Conservation (phyloP, 2,797 vertebrate species). For the Xenopus petersii region DNA sequence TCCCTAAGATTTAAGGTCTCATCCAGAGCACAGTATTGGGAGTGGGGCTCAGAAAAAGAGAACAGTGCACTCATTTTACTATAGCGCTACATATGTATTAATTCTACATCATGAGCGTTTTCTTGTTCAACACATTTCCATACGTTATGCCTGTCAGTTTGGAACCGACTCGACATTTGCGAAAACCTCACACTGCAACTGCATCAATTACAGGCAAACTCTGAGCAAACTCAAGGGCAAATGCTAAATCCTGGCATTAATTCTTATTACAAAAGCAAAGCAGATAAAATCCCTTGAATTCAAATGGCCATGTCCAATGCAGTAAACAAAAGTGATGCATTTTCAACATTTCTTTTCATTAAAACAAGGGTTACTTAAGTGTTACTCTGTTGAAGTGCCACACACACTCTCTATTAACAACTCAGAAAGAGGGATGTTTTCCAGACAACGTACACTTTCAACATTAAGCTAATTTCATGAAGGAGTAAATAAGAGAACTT, state of each 20-base stretch:
- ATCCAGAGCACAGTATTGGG: too few relatives aligned
- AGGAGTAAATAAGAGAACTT: not conserved
- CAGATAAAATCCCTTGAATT: not conserved
- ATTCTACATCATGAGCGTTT: not conserved
- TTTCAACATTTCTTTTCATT: not conserved
- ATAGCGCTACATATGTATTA: not conserved
- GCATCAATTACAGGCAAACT: not conserved
- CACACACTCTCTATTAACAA: not conserved
- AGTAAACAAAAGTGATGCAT: not conserved
- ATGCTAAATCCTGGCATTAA: not conserved
- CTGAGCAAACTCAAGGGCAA: not conserved
- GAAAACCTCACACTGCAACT: not conserved
- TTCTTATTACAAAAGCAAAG: not conserved
- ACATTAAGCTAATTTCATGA: not conserved
- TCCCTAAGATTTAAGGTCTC: too few relatives aligned
- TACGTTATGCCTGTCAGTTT: not conserved
- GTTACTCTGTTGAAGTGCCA: not conserved
- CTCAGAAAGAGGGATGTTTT: not conserved
- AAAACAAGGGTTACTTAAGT: not conserved
- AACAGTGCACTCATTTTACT: too few relatives aligned
- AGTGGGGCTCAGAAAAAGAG: too few relatives aligned
- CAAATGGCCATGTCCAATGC: not conserved
- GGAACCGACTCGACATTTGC: not conserved
- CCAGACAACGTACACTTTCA: not conserved
- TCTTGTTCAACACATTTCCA: conserved; percentile 2